Conservation (phyloP, 2,888 invertebrate genomes). For the Hipparchia sbordonii region DNA sequence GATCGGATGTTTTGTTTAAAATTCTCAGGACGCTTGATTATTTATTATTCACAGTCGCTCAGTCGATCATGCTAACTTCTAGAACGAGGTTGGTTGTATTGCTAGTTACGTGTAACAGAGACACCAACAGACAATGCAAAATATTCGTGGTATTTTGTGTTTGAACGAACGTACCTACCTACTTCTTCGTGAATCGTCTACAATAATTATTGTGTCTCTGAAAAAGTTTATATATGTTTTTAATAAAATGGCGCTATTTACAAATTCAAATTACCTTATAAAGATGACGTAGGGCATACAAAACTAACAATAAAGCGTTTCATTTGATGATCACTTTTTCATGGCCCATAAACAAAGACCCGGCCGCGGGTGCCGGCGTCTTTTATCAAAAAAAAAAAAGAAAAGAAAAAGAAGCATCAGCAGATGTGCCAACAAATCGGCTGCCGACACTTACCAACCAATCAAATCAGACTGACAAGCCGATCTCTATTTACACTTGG, state of each 20-base stretch:
- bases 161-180: too few relatives aligned
- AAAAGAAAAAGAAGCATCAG: slow-evolving; percentile 48
- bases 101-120: too few relatives aligned
- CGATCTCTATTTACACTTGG: not conserved
- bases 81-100: too few relatives aligned
- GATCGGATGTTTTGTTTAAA: too few relatives aligned
- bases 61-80: too few relatives aligned
- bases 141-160: too few relatives aligned
- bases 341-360: slow-evolving; percentile 46
- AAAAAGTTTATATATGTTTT: slow-evolving; percentile 27
- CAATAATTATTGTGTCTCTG: not conserved
- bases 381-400: slow-evolving; percentile 57
- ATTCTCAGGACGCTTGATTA: too few relatives aligned
- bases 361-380: slow-evolving; percentile 54
- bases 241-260: slow-evolving; percentile 36
- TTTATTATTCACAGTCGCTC: too few relatives aligned
- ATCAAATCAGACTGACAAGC: not conserved
- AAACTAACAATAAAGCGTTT: slow-evolving; percentile 42
- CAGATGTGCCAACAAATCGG: slow-evolving; percentile 6
- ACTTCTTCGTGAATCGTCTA: not conserved
- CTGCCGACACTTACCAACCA: not conserved
- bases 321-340: slow-evolving; percentile 48
- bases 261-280: slow-evolving; percentile 30
- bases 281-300: slow-evolving; percentile 35
- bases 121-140: too few relatives aligned